Base-by-base conservation (phyloP, 2,113 vertebrate species). In the Mormyrus iriodes region DNA sequence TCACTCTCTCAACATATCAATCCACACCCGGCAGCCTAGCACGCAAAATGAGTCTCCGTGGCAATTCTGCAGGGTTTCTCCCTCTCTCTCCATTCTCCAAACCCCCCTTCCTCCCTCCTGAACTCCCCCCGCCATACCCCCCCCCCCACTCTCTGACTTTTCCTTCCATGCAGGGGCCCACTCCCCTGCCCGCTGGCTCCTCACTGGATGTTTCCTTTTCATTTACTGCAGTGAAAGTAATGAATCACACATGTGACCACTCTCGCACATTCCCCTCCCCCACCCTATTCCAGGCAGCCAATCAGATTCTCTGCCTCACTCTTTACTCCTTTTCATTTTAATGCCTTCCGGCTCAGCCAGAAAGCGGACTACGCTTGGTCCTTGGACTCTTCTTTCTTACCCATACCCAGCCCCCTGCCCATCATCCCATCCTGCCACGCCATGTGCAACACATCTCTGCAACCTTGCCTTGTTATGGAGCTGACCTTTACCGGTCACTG, bases 141-240 rank as follows among this genome's bases (percentile, higher is more conserved):
- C 24, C 21, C 61, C 2, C 27, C 69, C 12, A 53, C 46, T 8
- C 49, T 8, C 46, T 48, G n/a, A 65, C 58, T 65, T 86, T 76
- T 87, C 31, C 85, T 90, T 86, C 84, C 48, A 0, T 10, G n/a
- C 55, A 88, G 88, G 61, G 82, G 73, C 61, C 69, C 88, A 86
- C 88, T 85, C 76, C 86, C 85, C 88, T 88, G 90, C 90, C 90
- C 89, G 85, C 87, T 90, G 92, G 91, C 89, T 89, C 85, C 87
- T 89, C 5, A 13, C 27, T 76, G 31, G 69, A 39, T 76, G 69
- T 76, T 90, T 88, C 90, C 91, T 93, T 91, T 93, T 92, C 91
- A 92, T 91, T 92, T 91, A 92, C 90, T 88, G 89, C 90, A 91
- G 92, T 91, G 91, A 92, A 92, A 93, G 92, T 93, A 93, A 93